Conservation (phyloP, 2,888 invertebrate genomes). For the Aspidiotus destructor region DNA sequence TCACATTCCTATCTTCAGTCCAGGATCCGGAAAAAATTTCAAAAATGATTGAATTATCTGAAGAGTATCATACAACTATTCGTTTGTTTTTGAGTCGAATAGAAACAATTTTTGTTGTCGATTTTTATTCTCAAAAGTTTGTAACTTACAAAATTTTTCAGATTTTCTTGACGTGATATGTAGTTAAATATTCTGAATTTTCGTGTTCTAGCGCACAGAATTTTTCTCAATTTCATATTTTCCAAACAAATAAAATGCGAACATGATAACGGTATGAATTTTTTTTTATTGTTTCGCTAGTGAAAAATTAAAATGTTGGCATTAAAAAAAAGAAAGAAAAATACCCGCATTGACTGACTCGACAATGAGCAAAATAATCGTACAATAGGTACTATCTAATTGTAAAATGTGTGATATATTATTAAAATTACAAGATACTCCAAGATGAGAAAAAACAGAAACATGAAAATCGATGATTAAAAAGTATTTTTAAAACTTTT, state of each 20-base stretch:
- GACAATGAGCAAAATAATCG: slow-evolving; percentile 27
- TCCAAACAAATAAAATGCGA: background rate
- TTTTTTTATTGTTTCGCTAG: slow-evolving; percentile 26
- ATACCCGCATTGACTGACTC: slow-evolving; percentile 19
- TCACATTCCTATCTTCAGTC: no score
- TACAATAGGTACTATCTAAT: slow-evolving; percentile 15
- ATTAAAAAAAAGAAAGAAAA: slow-evolving; percentile 18
- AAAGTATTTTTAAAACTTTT: no score
- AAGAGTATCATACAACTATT: no score
- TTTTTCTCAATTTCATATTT: no score
- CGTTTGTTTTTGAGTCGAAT: background rate
- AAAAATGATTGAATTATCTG: no score
- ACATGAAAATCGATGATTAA: no score
- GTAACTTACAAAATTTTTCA: background rate
- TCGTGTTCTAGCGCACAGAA: no score
- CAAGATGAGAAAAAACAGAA: no score
- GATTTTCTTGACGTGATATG: background rate
- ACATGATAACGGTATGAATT: background rate
- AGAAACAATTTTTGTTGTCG: background rate
- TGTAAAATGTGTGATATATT: background rate
- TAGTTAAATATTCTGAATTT: no score
- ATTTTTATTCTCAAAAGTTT: background rate
- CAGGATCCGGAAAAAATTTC: no score
- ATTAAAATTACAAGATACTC: no score
- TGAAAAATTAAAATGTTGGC: slow-evolving; percentile 22